A percentile compares a stretch with the other conserved stretches of the same genome.
Conservation (phyloP, 2,888 invertebrate genomes). For the Volucella zonaria region DNA sequence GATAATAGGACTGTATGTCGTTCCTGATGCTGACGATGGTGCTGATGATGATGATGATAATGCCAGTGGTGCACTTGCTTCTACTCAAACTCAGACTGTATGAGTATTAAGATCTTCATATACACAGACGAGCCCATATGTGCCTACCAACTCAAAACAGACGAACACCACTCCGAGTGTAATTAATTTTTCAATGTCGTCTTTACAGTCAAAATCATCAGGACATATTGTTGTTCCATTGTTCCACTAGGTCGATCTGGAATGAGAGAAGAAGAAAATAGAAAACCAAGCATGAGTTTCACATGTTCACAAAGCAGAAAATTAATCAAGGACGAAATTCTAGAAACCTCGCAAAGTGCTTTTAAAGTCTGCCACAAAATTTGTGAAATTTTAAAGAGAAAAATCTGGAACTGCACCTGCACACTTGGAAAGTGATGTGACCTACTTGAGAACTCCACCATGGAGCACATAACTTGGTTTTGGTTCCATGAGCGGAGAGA, state of each 20-base stretch:
- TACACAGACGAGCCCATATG: conserved; percentile 17
- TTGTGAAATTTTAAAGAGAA: not conserved
- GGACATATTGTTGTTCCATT: conserved; percentile 63
- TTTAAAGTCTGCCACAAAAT: conserved; percentile 48
- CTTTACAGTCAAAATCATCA: conserved; percentile 45
- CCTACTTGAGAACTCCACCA: conserved; percentile 24
- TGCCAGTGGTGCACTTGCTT: not conserved
- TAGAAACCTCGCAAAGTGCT: not conserved
- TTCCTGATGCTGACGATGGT: conserved; percentile 57
- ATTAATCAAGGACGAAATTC: conserved; percentile 10
- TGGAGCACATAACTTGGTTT: not conserved
- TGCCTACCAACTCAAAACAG: not conserved
- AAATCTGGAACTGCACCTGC: conserved; percentile 15
- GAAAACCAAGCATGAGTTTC: conserved; percentile 37
- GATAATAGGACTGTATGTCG: conserved; percentile 54
- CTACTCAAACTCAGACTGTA: not conserved
- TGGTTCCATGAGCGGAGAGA: not conserved
- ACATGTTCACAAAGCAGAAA: conserved; percentile 28
- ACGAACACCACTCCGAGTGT: conserved; percentile 36
- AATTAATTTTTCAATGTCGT: conserved; percentile 67
- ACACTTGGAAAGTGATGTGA: conserved; percentile 1
- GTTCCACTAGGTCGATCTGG: conserved; percentile 56
- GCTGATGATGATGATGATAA: conserved; percentile 47
- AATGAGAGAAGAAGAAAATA: conserved; percentile 47
- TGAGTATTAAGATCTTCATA: conserved; percentile 1